Base-by-base conservation (phyloP, 2,113 vertebrate genomes). In the Xiphophorus couchianus region DNA sequence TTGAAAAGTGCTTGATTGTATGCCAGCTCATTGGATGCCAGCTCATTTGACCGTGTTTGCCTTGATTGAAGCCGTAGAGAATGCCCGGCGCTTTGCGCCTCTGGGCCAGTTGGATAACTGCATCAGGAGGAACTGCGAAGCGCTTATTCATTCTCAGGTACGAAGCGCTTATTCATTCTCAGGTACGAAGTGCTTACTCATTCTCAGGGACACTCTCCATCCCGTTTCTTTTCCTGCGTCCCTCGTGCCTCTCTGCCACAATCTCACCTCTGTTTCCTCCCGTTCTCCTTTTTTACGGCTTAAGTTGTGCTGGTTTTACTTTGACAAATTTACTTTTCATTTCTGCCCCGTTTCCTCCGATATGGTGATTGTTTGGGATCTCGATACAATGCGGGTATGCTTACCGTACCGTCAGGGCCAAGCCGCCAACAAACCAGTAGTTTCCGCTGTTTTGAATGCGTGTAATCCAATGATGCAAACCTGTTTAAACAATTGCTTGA, bases 101-200 rank as follows among this genome's bases (percentile, higher is more conserved):
- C 76, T 51, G 7, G 29, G 82, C 76, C 90, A 90, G 92, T 79
- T 88, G 84, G 82, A 73, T 91, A 90, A 90, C 68, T 48, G 44
- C 80, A 31, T 90, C 86, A 88, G 70, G 78, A 37, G 51, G 85
- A 78, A 80, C 61, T 76, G 81, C 73, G 81, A 77, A 71, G 88
- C 80, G 39, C 76, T 72, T 74, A 85, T 89, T 89, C 84, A 75
- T 77, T 84, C 80, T 84, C 78, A 88, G 85, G 89, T 91, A 84
- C 69, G 69, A 28, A 28, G 28, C 28, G 28, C 28, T 28, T 28
- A 28, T 28, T 28, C 28, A 28, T 28, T 28, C 28, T 28, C 28
- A 28, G 28, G 28, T 28, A 28, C 28, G 28, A 28, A 28, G 28
- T 1, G 28, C 28, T 28, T 28, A 28, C 28, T 1, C 28, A 28